These are phyloP conservation scores for Isichthys henryi DNA, from an alignment of 2,113 vertebrate species.

Conservation along the genomic window DNA sequence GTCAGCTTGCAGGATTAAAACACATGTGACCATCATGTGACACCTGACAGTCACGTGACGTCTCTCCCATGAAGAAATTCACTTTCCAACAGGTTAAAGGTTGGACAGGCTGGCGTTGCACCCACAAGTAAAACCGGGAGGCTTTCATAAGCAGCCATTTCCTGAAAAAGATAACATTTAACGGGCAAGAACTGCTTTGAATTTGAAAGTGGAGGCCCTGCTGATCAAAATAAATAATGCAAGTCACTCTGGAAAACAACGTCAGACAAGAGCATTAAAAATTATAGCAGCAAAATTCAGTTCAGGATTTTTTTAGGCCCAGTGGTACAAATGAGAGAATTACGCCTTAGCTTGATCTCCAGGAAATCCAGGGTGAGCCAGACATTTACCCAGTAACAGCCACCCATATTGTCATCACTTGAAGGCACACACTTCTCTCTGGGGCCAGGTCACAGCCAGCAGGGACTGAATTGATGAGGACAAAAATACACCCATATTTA, in stretches of 20 bases:
- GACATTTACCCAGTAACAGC: neutral
- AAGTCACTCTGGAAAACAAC: neutral
- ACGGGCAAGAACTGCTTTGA: neutral
- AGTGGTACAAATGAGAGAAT: neutral
- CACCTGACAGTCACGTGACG: neutral
- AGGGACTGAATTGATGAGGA: neutral
- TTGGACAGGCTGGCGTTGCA: neutral
- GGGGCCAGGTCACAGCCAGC: neutral
- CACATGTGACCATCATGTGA: neutral
- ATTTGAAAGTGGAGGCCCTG: neutral
- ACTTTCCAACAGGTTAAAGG: neutral
- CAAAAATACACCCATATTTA: neutral
- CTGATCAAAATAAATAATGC: neutral
- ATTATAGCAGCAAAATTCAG: neutral
- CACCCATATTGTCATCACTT: neutral
- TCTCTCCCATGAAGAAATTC: neutral
- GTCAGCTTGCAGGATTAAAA: neutral
- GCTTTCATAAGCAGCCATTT: neutral
- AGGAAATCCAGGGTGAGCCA: neutral
- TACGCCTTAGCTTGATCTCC: neutral
- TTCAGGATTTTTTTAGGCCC: neutral
- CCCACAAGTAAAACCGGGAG: neutral
- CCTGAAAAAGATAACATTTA: neutral
- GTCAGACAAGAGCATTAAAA: neutral
- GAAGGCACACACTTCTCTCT: neutral